These are phyloP conservation scores for Octonoba sinensis DNA, from an alignment of 2,888 invertebrate genomes.

Conservation along the genomic window DNA sequence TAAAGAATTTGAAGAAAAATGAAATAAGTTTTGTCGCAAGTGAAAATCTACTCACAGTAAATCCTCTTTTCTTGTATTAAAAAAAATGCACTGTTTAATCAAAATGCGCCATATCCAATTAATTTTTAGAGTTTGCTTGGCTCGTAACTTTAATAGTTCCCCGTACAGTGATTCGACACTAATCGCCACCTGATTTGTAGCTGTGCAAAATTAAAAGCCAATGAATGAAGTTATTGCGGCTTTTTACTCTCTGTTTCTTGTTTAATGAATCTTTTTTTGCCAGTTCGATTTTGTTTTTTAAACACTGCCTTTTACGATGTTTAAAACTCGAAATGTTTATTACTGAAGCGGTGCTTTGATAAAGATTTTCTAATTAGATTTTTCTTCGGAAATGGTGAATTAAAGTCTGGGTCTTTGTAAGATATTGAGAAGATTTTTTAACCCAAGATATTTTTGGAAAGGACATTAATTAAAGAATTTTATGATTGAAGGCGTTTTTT, in stretches of 20 bases:
- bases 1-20: too few species aligned
- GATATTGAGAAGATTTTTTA: too few species aligned
- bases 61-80: too few species aligned
- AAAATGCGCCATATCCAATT: conserved; percentile 49
- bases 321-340: conserved; percentile 17
- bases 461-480: too few species aligned
- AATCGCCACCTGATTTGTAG: conserved; percentile 50
- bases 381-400: neutral
- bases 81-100: conserved; percentile 22
- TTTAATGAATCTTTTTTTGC: conserved; percentile 1
- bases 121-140: conserved; percentile 22
- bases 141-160: conserved; percentile 37
- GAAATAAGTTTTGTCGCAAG: too few species aligned
- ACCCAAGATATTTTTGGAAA: too few species aligned
- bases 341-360: neutral
- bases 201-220: conserved; percentile 46
- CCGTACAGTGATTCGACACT: conserved; percentile 2
- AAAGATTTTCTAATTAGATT: conserved; percentile 13
- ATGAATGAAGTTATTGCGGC: conserved; percentile 10
- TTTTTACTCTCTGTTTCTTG: conserved; percentile 1
- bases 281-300: neutral
- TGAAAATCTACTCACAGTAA: too few species aligned
- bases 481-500: too few species aligned
- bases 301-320: neutral
- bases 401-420: neutral